These are phyloP conservation scores for Willowsia nigromaculata DNA, from an alignment of 2,888 invertebrate species.

Conservation along the genomic window DNA sequence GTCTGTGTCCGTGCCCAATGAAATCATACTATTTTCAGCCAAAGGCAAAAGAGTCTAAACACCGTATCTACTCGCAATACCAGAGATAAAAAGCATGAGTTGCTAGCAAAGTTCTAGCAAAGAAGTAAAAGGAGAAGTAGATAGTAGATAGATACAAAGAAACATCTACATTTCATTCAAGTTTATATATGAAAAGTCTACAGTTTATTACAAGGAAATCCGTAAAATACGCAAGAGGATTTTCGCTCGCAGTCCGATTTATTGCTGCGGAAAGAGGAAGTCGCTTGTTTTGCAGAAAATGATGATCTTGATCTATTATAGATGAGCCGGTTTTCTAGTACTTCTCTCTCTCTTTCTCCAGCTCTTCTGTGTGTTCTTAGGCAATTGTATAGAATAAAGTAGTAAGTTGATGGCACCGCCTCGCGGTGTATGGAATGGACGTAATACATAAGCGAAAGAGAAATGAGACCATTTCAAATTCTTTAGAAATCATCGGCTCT, in stretches of 20 bases:
- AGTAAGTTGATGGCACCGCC: not conserved
- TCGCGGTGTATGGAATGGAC: not conserved
- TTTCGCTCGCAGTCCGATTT: conserved; percentile 64
- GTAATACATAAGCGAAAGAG: not conserved
- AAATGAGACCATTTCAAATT: conserved; percentile 52
- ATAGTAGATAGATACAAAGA: not conserved
- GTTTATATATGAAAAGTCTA: conserved; percentile 43
- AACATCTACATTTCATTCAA: not conserved
- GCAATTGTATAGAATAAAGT: not conserved
- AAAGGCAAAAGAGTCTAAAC: conserved; percentile 9
- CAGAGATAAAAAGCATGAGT: not conserved
- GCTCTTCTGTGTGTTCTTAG: not conserved
- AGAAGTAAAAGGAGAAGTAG: not conserved
- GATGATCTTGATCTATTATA: conserved; percentile 68
- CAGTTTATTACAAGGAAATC: conserved; percentile 70
- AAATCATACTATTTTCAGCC: not conserved
- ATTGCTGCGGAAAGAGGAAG: conserved; percentile 71
- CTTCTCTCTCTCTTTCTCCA: not conserved
- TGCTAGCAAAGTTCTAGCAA: not conserved
- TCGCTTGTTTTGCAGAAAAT: conserved; percentile 67
- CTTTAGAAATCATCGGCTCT: conserved; percentile 40
- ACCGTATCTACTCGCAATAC: not conserved
- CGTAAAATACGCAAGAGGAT: conserved; percentile 70
- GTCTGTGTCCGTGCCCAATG: not conserved
- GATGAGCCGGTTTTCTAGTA: conserved; percentile 47